These are phyloP conservation scores for Cosmorhoe ocellata DNA, from an alignment of 2,888 invertebrate species.

Conservation along the genomic window DNA sequence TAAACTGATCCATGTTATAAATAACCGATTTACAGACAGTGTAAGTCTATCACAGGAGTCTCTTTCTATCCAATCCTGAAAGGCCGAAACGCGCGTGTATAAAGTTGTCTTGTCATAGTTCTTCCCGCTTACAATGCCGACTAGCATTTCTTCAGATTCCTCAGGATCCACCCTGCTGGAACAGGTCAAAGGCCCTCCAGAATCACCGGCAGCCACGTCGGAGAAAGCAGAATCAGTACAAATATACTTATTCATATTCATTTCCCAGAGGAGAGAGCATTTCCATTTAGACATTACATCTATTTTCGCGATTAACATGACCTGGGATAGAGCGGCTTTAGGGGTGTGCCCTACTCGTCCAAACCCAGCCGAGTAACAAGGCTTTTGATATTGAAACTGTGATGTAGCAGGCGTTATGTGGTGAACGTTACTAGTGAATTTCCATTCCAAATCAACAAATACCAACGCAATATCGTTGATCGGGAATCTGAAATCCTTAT, in stretches of 20 bases:
- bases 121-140: slow-evolving; percentile 64
- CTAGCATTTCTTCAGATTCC: slow-evolving; percentile 44
- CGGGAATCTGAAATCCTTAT: slow-evolving; percentile 43
- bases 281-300: slow-evolving; percentile 39
- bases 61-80: slow-evolving; percentile 46
- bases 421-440: slow-evolving; percentile 40
- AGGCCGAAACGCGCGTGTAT: slow-evolving; percentile 44
- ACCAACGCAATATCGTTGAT: slow-evolving; percentile 55
- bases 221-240: slow-evolving; percentile 47
- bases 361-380: slow-evolving; percentile 53
- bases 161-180: slow-evolving; percentile 41
- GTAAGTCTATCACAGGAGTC: slow-evolving; percentile 16
- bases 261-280: slow-evolving; percentile 56
- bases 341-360: slow-evolving; percentile 40
- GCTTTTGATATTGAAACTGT: slow-evolving; percentile 40
- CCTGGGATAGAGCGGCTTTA: slow-evolving; percentile 30
- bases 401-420: slow-evolving; percentile 36
- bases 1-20: slow-evolving; percentile 47
- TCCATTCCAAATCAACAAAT: slow-evolving; percentile 39
- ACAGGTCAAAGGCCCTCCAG: slow-evolving; percentile 64
- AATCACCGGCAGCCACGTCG: slow-evolving; percentile 59
- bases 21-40: slow-evolving; percentile 21
- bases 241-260: slow-evolving; percentile 53
- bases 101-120: slow-evolving; percentile 57
- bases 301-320: slow-evolving; percentile 50